Percentiles rank a stretch among this genome's conserved stretches.
Conservation (phyloP, 1,140 invertebrate genomes). For the Leptinotarsa lineolata region DNA sequence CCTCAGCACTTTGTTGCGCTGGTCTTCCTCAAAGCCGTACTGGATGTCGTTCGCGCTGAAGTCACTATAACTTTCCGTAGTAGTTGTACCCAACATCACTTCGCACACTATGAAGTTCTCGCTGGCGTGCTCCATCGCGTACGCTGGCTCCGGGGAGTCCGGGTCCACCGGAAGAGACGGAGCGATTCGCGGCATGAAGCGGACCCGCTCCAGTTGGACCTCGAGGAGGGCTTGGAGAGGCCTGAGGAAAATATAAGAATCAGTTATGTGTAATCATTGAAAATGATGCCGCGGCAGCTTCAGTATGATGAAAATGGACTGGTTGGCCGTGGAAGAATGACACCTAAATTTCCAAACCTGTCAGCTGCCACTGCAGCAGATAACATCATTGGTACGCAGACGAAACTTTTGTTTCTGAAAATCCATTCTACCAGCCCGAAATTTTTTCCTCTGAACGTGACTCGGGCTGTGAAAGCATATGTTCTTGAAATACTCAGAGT, state of each 20-base stretch:
- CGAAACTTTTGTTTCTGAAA: too few relatives aligned
- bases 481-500: too few relatives aligned
- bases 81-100: constrained; percentile 71
- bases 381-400: too few relatives aligned
- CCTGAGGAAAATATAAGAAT: constrained; percentile 48
- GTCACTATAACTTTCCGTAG: constrained; percentile 76
- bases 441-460: too few relatives aligned
- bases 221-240: constrained; percentile 66
- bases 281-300: too few relatives aligned
- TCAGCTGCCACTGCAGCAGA: too few relatives aligned
- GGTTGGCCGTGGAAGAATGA: too few relatives aligned
- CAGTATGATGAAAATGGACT: too few relatives aligned
- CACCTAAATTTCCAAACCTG: too few relatives aligned
- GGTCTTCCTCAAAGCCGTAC: constrained; percentile 77
- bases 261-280: too few relatives aligned
- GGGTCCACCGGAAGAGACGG: constrained; percentile 71
- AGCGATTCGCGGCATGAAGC: constrained; percentile 62
- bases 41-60: constrained; percentile 77
- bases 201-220: constrained; percentile 67
- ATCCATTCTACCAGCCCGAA: too few relatives aligned
- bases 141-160: constrained; percentile 62
- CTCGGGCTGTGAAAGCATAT: too few relatives aligned
- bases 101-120: constrained; percentile 72
- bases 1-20: constrained; percentile 72
- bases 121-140: constrained; percentile 69